Base-by-base conservation (phyloP, 1,140 invertebrate genomes). In the Leptoteleia sp. region DNA sequence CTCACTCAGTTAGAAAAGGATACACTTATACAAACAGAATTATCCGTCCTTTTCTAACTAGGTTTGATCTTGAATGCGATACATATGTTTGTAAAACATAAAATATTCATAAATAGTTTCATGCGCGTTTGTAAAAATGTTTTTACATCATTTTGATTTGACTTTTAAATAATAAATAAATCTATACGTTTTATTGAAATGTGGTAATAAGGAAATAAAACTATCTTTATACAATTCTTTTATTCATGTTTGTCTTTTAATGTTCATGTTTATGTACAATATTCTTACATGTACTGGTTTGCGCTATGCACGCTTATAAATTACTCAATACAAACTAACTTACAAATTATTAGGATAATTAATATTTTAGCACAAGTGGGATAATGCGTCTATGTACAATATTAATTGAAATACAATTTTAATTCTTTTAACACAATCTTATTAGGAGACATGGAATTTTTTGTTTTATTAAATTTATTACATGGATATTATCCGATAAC, bases 271-370 rank as follows among this genome's bases (percentile, higher is more conserved):
- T 82, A 82, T 84, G 67, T 83, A 82, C 81, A 84, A 77, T 77
- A 79, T 77, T 82, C 54, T 81, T 85, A 84, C 78, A 80, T 68
- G 77, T 80, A 75, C 13, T 80, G 64, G 27, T 76, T 81, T 83
- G 76, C 76, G 80, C 68, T 82, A 81, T 75, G 50, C 62, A 75
- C 45, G 64, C 70, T 82, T 81, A 77, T 67, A 47, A 73, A 67
- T 75, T 67, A 67, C 31, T 80, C 43, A 64, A 68, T 54, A 73
- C 40, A 64, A 77, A 68, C 76, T 81, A 80, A 62, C 80, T 78
- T 72, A 79, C 57, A 78, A 35, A 52, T 72, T 77, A 76, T 71
- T 81, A 79, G 64, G 73, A 79, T 42, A 76, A 81, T 79, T 62
- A 61, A 77, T 81, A 80, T 80, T 76, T 75, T 22, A 76, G 67